Percentiles rank a stretch among this genome's conserved stretches.
Conservation (phyloP, 2,113 vertebrate species). For the Xiphorhynchus elegans region DNA sequence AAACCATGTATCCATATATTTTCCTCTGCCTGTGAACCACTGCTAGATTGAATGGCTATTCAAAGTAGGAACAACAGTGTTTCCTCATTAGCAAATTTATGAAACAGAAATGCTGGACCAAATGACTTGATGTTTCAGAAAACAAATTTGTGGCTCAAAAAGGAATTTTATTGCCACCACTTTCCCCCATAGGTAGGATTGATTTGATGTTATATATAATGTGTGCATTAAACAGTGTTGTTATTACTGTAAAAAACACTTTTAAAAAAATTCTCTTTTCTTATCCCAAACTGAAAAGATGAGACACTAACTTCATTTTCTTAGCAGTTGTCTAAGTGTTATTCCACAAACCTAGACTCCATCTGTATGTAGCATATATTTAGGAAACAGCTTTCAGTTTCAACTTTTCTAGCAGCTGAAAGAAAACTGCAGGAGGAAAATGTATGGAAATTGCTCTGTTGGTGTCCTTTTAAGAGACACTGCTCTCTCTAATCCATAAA, state of each 20-base stretch:
- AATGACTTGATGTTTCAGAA: background rate
- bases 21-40: background rate
- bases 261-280: background rate
- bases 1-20: background rate
- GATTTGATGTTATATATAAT: background rate
- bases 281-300: background rate
- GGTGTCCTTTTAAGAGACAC: background rate
- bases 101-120: background rate
- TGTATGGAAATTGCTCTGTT: background rate
- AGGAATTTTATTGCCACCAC: background rate
- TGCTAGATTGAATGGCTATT: background rate
- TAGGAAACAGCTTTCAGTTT: conserved; percentile 56
- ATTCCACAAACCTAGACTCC: conserved; percentile 59
- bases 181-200: background rate
- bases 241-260: background rate
- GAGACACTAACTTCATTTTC: conserved; percentile 5
- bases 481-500: background rate
- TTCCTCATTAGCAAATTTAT: conserved; percentile 9
- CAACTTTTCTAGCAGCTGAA: background rate
- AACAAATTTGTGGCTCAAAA: background rate
- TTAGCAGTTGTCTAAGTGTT: conserved; percentile 57
- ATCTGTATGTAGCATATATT: conserved; percentile 43
- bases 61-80: background rate
- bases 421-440: conserved; percentile 11
- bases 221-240: background rate